Evolutionary conservation across 2,888 invertebrate species (phyloP), one percentile per base, ranked within the genome.

Genomic region (Boloria selene): DNA sequence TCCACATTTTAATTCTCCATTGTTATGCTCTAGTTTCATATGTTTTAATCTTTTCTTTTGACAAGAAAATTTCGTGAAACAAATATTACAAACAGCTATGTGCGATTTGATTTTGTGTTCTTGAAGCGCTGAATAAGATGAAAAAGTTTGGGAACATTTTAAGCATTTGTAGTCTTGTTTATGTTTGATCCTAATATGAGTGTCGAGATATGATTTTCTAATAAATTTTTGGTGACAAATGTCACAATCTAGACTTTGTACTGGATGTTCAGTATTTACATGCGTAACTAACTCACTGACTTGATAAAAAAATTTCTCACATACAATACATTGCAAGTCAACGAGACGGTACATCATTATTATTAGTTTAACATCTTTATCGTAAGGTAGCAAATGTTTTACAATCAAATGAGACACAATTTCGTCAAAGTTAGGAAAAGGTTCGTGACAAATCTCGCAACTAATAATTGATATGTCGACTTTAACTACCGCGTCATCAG

Each of bases 401-500:
- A 52, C 52, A 3, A 74, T 78, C 63, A 90, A 79, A 79, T 90
- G 84, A n/a, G 62, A 63, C 16, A 82, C 65, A 6, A 83, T 73
- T 38, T 79, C 77, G 10, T 81, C 76, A 54, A 83, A 75, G 65
- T 66, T 73, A 5, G 66, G 31, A 51, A 79, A 80, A 0, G 68
- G 14, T 51, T 77, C 76, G 1, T 75, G 72, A 68, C 90, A 90
- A 47, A 87, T 58, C 69, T 81, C 77, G 68, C 90, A 90, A 13
- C 69, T 75, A 0, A 87, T 76, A 18, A 83, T 77, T 0, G 90
- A 88, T 3, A 89, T 82, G 59, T 90, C 90, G 2, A 90, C 77
- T 83, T 88, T 90, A 7, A 86, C 81, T 78, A 88, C 88, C 2
- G 77, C 75, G 51, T 90, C 86, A 5, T 76, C 71, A 0, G 83